A percentile compares a stretch with the other conserved stretches of the same genome.
Evolutionary conservation across 1,140 invertebrate species (phyloP).

Genomic region (Lutraria rhynchaena): DNA sequence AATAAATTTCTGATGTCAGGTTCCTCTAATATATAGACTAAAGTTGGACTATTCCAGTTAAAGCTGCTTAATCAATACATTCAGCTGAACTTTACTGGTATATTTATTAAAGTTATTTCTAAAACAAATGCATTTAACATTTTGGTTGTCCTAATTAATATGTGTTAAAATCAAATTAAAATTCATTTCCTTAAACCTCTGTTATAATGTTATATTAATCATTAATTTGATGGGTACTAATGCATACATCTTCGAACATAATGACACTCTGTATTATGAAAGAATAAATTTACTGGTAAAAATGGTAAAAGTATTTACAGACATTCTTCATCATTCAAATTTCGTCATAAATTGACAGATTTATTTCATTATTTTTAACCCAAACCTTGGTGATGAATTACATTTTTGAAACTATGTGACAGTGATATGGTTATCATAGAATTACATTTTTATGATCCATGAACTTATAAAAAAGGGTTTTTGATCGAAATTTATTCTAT

Average conservation of each 20-base stretch:
- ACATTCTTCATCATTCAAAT: constrained; percentile 51
- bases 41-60: too few relatives aligned
- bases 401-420: constrained; percentile 14
- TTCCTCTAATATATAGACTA: too few relatives aligned
- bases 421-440: constrained; percentile 3
- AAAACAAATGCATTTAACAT: too few relatives aligned
- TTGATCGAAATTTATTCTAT: too few relatives aligned
- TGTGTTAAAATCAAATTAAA: constrained; percentile 20
- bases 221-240: constrained; percentile 41
- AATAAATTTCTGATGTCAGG: too few relatives aligned
- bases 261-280: constrained; percentile 29
- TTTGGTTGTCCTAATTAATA: too few relatives aligned
- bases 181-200: constrained; percentile 48
- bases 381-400: constrained; percentile 50
- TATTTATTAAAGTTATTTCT: too few relatives aligned
- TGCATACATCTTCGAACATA: constrained; percentile 42
- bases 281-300: constrained; percentile 61
- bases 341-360: constrained; percentile 55
- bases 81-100: too few relatives aligned
- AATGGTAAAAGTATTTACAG: constrained; percentile 51
- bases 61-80: too few relatives aligned
- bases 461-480: too few relatives aligned
- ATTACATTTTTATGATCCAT: too few relatives aligned
- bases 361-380: constrained; percentile 51
- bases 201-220: constrained; percentile 23